Percentiles rank a stretch among this genome's conserved stretches.
phyloP scores from a whole-genome alignment of 2,888 invertebrate genomes.

The Polydesmus complanatus region DNA sequence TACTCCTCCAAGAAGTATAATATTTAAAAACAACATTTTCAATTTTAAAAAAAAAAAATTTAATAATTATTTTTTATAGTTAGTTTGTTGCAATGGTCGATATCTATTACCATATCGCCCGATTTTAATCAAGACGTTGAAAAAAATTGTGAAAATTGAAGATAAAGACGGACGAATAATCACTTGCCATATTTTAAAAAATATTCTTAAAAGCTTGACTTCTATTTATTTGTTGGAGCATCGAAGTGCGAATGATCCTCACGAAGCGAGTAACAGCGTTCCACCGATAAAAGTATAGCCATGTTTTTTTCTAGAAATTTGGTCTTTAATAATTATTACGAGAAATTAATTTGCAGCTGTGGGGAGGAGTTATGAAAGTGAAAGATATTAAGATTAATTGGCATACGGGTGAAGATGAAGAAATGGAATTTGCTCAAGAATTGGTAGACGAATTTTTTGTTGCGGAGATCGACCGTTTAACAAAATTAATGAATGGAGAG shows the following conservation, averaged over 20 bases:
- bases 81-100: constrained; percentile 50
- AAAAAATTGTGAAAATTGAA: constrained; percentile 52
- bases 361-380: constrained; percentile 59
- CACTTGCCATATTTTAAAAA: constrained; percentile 46
- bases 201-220: constrained; percentile 44
- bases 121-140: constrained; percentile 49
- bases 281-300: constrained; percentile 42
- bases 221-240: constrained; percentile 47
- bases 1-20: constrained; percentile 52
- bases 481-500: constrained; percentile 40
- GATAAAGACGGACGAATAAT: constrained; percentile 50
- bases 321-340: too few relatives aligned
- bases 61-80: constrained; percentile 25
- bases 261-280: constrained; percentile 49
- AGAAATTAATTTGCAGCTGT: constrained; percentile 42
- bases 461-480: constrained; percentile 47
- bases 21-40: too few relatives aligned
- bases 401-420: constrained; percentile 59
- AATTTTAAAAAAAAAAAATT: too few relatives aligned
- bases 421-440: constrained; percentile 49
- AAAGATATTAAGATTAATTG: constrained; percentile 53
- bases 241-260: constrained; percentile 40
- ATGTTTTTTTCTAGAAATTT: not conserved
- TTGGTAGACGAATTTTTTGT: constrained; percentile 42
- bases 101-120: constrained; percentile 51